Conservation (phyloP, 2,888 invertebrate genomes). For the Ophion obscuratus region DNA sequence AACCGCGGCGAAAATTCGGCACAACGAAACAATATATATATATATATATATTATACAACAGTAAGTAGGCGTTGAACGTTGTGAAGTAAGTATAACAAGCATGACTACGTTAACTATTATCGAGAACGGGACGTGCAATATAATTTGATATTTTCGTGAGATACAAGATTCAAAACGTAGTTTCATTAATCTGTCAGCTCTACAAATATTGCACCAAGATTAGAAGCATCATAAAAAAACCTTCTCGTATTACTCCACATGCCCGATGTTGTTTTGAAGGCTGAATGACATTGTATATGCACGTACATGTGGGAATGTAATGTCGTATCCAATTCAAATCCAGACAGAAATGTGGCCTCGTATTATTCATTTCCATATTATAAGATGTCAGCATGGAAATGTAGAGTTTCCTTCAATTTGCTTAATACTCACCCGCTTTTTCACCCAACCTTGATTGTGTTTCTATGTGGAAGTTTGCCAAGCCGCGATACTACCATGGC, state of each 20-base stretch:
- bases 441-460: background rate
- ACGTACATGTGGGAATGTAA: slow-evolving; percentile 17
- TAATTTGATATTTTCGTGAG: no score
- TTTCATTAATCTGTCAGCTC: background rate
- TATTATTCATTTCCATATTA: slow-evolving; percentile 78
- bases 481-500: slow-evolving; percentile 69
- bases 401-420: background rate
- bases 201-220: background rate
- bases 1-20: no score
- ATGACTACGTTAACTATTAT: no score
- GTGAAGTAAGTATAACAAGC: no score
- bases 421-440: background rate
- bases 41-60: no score
- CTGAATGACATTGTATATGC: slow-evolving; percentile 2
- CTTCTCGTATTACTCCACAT: background rate
- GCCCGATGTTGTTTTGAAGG: background rate
- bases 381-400: slow-evolving; percentile 67
- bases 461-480: slow-evolving; percentile 76
- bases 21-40: no score
- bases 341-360: slow-evolving; percentile 68
- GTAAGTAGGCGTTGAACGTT: no score
- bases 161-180: no score
- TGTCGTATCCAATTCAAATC: slow-evolving; percentile 59
- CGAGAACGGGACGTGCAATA: no score
- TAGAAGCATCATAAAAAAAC: background rate